Base-by-base conservation (phyloP, 2,888 invertebrate species). In the Lycocerus yunnanus region DNA sequence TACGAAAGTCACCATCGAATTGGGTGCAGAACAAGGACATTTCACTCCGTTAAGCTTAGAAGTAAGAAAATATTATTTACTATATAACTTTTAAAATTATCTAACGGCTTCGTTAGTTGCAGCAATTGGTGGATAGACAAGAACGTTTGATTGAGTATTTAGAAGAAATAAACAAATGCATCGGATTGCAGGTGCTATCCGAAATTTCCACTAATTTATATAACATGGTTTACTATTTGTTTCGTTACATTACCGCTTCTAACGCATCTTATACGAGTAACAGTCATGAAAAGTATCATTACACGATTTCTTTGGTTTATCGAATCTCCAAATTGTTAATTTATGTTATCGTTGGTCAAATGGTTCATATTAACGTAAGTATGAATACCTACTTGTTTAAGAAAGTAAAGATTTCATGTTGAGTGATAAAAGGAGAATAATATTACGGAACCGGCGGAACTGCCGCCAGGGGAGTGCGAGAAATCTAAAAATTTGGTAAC, bases 221-320 rank as follows among this genome's bases (percentile, higher is more conserved):
- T 66, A 76, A 77, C 1, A 77, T 77, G n/a, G 76, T 80, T 14
- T 80, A 78, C 71, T 79, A 79, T 69, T 70, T 81, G 58, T 81
- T 78, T 68, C 75, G 80, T n/a, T 80, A 77, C 24, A 76, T 78
- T 61, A 80, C 78, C 2, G 72, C 79, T n/a, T 72, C 75, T 1
- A 69, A 75, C 15, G 68, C 74, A 4, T 72, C 66, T 10, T 63
- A 69, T 15, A 68, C 73, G 11, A 79, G 79, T 27, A 80, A 80
- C 16, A 73, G 71, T 15, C 68, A 75, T n/a, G 80, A 80, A 73
- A 77, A 74, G 60, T 15, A 72, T 11, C 80, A 80, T 75, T 80
- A 80, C 61, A 15, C 79, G 4, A 66, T 77, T 9, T 74, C 75
- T 61, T 27, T 77, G 4, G 21, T 71, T 21, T 79, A 78, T 68